Conservation (phyloP, 2,888 invertebrate species). For the Zaprionus obscuricornis region DNA sequence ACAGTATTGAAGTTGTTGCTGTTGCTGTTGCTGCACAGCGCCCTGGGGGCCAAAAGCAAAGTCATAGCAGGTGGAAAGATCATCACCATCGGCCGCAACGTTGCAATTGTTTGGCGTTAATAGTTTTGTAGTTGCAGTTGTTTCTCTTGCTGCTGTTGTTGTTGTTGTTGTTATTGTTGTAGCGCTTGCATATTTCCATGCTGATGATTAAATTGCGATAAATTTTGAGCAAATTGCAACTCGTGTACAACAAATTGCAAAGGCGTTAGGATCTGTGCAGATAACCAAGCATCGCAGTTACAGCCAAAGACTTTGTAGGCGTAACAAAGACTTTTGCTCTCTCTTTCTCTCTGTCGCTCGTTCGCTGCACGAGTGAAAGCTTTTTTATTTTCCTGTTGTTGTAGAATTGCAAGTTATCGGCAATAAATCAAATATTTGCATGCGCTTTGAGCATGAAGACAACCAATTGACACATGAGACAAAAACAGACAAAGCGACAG, state of each 20-base stretch:
- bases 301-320: slow-evolving; percentile 32
- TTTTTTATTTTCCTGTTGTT: not conserved
- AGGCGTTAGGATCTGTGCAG: slow-evolving; percentile 59
- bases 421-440: slow-evolving; percentile 47
- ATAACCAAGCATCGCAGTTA: slow-evolving; percentile 34
- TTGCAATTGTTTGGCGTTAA: slow-evolving; percentile 68
- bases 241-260: slow-evolving; percentile 73
- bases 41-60: slow-evolving; percentile 32
- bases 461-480: slow-evolving; percentile 41
- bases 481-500: slow-evolving; percentile 10
- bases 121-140: slow-evolving; percentile 53
- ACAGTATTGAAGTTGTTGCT: too few species aligned
- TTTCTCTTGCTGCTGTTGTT: slow-evolving; percentile 20
- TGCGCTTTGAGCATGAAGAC: slow-evolving; percentile 17
- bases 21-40: slow-evolving; percentile 4
- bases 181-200: slow-evolving; percentile 56
- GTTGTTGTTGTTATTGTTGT: slow-evolving; percentile 11
- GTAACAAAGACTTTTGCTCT: slow-evolving; percentile 30
- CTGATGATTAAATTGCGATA: slow-evolving; percentile 74
- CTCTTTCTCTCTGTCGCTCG: too few species aligned
- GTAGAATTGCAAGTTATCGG: slow-evolving; percentile 28
- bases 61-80: slow-evolving; percentile 67
- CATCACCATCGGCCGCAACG: slow-evolving; percentile 49
- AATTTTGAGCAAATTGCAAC: slow-evolving; percentile 73
- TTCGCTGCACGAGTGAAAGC: slow-evolving; percentile 54